Conservation (phyloP, 2,888 invertebrate genomes). For the Drosophila mimica region DNA sequence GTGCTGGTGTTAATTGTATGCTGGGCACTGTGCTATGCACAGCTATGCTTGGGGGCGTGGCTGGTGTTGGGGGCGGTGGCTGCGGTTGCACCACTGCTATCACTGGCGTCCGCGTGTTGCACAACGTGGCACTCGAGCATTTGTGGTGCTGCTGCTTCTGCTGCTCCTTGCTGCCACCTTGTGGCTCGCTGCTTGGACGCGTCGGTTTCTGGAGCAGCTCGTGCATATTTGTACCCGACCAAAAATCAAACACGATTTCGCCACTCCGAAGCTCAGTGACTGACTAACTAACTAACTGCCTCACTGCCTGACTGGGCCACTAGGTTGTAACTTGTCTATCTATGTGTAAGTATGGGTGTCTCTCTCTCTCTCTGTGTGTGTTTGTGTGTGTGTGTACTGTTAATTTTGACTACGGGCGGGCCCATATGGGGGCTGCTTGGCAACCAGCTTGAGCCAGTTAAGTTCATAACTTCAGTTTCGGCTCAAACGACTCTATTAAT, state of each 20-base stretch:
- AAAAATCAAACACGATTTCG: constrained; percentile 42
- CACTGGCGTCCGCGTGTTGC: constrained; percentile 35
- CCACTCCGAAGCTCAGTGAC: constrained; percentile 37
- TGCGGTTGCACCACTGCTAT: constrained; percentile 40
- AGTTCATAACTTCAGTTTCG: constrained; percentile 77
- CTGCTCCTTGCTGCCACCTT: constrained; percentile 40
- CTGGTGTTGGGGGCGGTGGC: constrained; percentile 34
- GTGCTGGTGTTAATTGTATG: constrained; percentile 65
- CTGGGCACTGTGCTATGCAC: constrained; percentile 56
- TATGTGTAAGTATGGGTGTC: not conserved
- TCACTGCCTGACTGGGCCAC: constrained; percentile 63
- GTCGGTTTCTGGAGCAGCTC: constrained; percentile 39
- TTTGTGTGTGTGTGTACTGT: constrained; percentile 50
- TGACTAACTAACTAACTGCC: constrained; percentile 41
- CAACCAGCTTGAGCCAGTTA: constrained; percentile 78
- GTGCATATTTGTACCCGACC: constrained; percentile 60
- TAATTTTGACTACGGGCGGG: constrained; percentile 57
- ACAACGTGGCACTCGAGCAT: constrained; percentile 62
- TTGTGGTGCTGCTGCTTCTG: constrained; percentile 46
- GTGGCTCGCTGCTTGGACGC: constrained; percentile 73
- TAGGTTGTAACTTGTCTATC: constrained; percentile 53
- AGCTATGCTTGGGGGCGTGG: constrained; percentile 25
- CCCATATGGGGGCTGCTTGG: constrained; percentile 61
- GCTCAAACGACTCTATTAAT: constrained; percentile 80
- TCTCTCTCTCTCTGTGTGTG: not conserved